phyloP scores from a whole-genome alignment of 2,113 vertebrate species.

The Ovibos moschatus region DNA sequence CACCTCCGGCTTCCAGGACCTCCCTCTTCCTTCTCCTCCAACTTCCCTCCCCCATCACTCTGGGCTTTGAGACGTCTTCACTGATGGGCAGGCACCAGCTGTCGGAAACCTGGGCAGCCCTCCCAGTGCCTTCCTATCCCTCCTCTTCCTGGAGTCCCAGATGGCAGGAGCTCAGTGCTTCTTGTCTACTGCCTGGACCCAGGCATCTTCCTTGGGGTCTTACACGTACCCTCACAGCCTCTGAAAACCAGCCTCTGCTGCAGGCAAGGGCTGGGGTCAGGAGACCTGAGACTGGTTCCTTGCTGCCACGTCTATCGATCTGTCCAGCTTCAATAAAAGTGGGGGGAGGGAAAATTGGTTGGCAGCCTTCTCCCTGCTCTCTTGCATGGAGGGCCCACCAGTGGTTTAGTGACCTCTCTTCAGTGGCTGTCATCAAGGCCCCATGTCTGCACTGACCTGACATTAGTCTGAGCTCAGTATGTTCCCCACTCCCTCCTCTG shows the following conservation, averaged over 20 bases:
- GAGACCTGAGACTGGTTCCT: neutral
- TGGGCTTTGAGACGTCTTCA: conserved; percentile 6
- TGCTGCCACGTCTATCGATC: neutral
- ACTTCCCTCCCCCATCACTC: neutral
- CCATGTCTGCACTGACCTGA: neutral
- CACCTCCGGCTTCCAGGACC: conserved; percentile 58
- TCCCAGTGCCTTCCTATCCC: conserved; percentile 6
- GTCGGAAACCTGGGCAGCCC: neutral
- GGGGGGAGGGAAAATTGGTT: neutral
- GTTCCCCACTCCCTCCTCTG: neutral
- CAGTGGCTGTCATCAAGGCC: neutral
- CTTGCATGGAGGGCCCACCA: neutral
- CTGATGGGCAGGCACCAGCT: conserved; percentile 2
- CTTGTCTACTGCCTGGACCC: neutral
- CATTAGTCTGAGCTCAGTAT: neutral
- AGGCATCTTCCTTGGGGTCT: neutral
- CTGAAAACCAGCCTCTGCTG: neutral
- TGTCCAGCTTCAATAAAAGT: neutral
- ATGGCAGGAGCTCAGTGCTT: conserved; percentile 2
- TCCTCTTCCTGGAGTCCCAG: neutral
- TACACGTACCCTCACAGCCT: neutral
- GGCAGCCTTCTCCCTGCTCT: conserved; percentile 17
- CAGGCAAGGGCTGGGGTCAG: neutral
- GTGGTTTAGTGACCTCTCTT: neutral
- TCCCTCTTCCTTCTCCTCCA: conserved; percentile 21